These are phyloP conservation scores for Cecropterus lyciades DNA, from an alignment of 1,140 invertebrate genomes.

Conservation along the genomic window DNA sequence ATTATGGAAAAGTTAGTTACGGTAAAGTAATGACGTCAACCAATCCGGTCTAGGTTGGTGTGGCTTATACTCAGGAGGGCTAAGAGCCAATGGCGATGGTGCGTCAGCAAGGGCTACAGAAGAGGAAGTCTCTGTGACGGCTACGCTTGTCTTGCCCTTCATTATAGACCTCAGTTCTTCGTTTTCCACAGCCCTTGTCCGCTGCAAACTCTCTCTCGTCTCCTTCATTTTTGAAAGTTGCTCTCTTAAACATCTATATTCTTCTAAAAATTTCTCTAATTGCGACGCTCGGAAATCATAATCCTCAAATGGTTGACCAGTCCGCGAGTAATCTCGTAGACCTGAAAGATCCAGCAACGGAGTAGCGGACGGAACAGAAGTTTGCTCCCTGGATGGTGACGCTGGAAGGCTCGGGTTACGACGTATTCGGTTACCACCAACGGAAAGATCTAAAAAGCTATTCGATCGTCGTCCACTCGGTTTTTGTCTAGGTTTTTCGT, in stretches of 20 bases:
- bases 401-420: constrained; percentile 76
- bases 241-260: constrained; percentile 90
- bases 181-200: constrained; percentile 76
- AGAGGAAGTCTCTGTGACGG: constrained; percentile 79
- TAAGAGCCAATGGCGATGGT: constrained; percentile 76
- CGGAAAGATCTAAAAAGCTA: constrained; percentile 84
- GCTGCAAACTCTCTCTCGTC: constrained; percentile 88
- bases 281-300: constrained; percentile 91
- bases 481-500: constrained; percentile 60
- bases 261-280: constrained; percentile 90
- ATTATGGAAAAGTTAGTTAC: constrained; percentile 62
- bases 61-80: constrained; percentile 81
- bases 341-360: constrained; percentile 84
- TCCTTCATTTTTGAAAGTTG: constrained; percentile 91
- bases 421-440: constrained; percentile 64
- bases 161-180: constrained; percentile 83
- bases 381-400: constrained; percentile 72
- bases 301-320: constrained; percentile 78
- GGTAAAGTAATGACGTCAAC: constrained; percentile 75
- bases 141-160: constrained; percentile 84
- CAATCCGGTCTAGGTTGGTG: constrained; percentile 82
- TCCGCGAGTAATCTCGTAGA: constrained; percentile 74
- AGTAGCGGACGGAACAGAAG: constrained; percentile 81
- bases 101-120: constrained; percentile 77
- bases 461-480: constrained; percentile 76